Evolutionary conservation across 2,797 vertebrate genomes (phyloP), one percentile per base, ranked within the genome.

Genomic region (Anguilla anguilla): DNA sequence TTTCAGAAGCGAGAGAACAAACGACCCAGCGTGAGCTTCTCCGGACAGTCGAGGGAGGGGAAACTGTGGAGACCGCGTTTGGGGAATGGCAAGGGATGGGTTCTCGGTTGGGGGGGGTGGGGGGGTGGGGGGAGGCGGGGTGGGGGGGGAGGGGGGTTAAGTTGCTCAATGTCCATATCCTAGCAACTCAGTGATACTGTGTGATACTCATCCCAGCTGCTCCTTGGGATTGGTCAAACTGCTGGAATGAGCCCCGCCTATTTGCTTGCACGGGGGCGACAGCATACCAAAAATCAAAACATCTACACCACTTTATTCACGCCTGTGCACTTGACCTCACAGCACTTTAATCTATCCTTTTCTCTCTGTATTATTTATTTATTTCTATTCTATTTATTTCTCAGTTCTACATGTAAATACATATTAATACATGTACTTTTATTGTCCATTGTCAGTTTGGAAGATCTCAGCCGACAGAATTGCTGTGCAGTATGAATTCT

Each of bases 141-240:
- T 90, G 92, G 91, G 93, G 94, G 93, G 90, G 92, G 91, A 90
- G 89, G 74, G 87, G 61, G 83, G 86, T 87, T 85, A 89, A 94
- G 94, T 95, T 98, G 96, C 96, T 97, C 96, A 96, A 97, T 97
- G 97, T 97, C 96, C 93, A 97, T 97, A 97, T 98, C 96, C 94
- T 95, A 97, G 96, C 95, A 96, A 97, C 97, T 95, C 92, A 93
- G 94, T 93, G 93, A 92, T 31, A 51, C 74, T 49, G 94, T 92
- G 92, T 95, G 96, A 96, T 96, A 96, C 95, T 95, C 93, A 90
- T 94, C 94, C 95, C 93, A 95, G 95, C 92, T 92, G 94, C 89
- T 92, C 92, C 93, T 91, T 94, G 93, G 95, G 96, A 99, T 99
- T 99, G 98, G 98, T 96, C 96, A 92, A 93, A 88, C 86, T 88